Evolutionary conservation across 2,797 vertebrate species (phyloP).

Genomic region (Artibeus lituratus): DNA sequence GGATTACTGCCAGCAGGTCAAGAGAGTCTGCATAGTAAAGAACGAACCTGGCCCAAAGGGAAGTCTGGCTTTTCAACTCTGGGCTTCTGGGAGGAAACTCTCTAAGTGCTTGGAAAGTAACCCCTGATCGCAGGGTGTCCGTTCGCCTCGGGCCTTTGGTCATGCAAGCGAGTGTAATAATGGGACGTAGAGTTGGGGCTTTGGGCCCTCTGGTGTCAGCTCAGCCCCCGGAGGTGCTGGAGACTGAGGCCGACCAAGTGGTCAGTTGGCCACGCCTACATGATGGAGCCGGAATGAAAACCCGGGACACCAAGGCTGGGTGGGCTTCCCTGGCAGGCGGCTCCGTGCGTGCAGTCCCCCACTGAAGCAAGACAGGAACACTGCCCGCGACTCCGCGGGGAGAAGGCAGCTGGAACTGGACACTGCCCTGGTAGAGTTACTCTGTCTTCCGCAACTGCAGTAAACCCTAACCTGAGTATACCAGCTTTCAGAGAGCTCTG

Average conservation of each 20-base stretch:
- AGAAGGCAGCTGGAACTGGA: neutral
- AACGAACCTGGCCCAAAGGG: neutral
- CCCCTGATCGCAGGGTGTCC: too few relatives aligned
- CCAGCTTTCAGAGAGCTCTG: neutral
- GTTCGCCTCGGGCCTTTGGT: neutral
- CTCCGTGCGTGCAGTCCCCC: accelerated
- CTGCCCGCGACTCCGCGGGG: neutral
- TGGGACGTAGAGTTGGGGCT: neutral
- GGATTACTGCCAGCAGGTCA: neutral
- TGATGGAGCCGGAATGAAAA: neutral
- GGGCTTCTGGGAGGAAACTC: neutral
- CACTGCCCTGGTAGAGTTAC: neutral
- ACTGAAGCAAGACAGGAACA: neutral
- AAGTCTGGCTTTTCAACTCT: neutral
- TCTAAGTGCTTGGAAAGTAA: neutral
- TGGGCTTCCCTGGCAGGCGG: neutral
- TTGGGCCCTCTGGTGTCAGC: neutral
- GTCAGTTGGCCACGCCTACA: neutral
- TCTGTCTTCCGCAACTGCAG: neutral
- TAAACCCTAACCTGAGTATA: neutral
- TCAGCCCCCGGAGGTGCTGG: neutral
- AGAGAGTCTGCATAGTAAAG: neutral
- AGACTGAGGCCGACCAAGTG: neutral
- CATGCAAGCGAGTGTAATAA: neutral
- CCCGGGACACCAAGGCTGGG: neutral